Evolutionary conservation across 2,113 vertebrate species (phyloP).

Genomic region (Myotis davidii): DNA sequence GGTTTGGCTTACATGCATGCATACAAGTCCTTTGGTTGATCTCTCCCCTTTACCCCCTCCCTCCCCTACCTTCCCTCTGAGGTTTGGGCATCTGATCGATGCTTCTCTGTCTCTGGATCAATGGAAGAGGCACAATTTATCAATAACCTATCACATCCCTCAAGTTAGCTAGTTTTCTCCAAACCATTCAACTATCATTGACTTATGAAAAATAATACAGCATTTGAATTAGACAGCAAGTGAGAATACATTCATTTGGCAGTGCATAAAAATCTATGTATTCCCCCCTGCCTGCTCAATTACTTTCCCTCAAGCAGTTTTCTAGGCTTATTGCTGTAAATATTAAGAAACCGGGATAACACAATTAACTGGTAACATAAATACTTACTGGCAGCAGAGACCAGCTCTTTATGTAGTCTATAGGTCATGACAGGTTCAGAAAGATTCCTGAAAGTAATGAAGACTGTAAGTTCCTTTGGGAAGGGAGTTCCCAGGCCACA

Average conservation of each 20-base stretch:
- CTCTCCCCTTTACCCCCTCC: too few relatives aligned
- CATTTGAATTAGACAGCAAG: not conserved
- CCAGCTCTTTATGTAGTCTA: constrained; percentile 93
- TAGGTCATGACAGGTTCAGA: constrained; percentile 98
- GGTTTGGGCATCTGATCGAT: too few relatives aligned
- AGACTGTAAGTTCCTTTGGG: constrained; percentile 67
- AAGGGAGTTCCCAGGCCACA: not conserved
- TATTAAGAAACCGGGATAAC: constrained; percentile 39
- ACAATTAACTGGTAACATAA: constrained; percentile 40
- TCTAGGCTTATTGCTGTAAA: not conserved
- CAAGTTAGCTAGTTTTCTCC: constrained; percentile 1
- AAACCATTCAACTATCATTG: constrained; percentile 13
- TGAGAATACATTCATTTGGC: not conserved
- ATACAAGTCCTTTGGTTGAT: too few relatives aligned
- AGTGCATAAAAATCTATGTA: not conserved
- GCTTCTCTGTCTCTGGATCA: too few relatives aligned
- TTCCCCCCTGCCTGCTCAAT: not conserved
- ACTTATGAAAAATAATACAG: not conserved
- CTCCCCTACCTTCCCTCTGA: too few relatives aligned
- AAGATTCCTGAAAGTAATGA: constrained; percentile 90
- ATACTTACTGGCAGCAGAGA: constrained; percentile 96
- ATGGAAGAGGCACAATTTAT: not conserved
- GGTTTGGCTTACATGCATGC: too few relatives aligned
- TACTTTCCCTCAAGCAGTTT: not conserved
- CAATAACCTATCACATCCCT: not conserved